Evolutionary conservation across 2,113 vertebrate species (phyloP).

Genomic region (Nymphicus hollandicus): DNA sequence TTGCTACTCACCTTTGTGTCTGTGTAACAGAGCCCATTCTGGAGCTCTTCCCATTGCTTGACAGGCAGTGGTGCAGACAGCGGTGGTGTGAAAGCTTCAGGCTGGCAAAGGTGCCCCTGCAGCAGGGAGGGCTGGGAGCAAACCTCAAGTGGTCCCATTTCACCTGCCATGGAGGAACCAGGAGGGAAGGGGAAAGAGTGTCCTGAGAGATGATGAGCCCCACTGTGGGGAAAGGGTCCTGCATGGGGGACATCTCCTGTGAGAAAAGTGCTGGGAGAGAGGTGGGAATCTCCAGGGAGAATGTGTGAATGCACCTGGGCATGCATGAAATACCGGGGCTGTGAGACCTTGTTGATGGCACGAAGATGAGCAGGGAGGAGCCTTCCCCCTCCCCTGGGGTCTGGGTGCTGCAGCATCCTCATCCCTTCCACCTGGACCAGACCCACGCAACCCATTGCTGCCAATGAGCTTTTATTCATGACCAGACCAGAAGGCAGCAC

Average conservation of each 20-base stretch:
- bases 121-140: neutral
- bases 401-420: neutral
- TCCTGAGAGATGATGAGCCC: accelerated
- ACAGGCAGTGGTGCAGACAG: accelerated
- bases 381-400: neutral
- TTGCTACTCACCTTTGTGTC: neutral
- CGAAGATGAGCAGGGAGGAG: neutral
- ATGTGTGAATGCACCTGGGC: neutral
- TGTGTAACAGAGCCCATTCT: accelerated
- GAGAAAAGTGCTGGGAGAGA: neutral
- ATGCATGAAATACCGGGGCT: accelerated
- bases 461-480: neutral
- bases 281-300: accelerated
- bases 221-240: accelerated
- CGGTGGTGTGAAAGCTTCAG: neutral
- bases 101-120: accelerated
- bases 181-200: neutral
- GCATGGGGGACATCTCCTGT: neutral
- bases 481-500: neutral
- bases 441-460: neutral
- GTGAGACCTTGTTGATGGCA: accelerated
- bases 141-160: accelerated
- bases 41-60: neutral
- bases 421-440: slow-evolving; percentile 50
- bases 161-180: neutral